Conservation (phyloP, 2,888 invertebrate species). For the Polydrusus pterygomalis region DNA sequence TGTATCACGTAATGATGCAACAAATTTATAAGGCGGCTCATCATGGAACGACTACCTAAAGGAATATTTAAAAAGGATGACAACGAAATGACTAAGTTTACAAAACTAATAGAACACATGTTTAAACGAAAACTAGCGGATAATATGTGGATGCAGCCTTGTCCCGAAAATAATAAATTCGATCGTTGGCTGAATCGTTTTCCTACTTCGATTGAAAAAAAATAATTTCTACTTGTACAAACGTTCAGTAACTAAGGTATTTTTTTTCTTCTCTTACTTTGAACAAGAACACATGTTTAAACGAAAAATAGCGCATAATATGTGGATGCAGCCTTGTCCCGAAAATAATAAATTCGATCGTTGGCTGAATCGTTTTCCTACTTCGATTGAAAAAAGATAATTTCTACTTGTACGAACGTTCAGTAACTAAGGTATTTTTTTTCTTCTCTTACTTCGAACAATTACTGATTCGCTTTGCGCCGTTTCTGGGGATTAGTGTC, state of each 20-base stretch:
- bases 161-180: slow-evolving; percentile 12
- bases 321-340: no score
- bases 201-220: no score
- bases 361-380: not conserved
- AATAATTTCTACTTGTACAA: no score
- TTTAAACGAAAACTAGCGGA: not conserved
- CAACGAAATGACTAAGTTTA: not conserved
- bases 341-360: slow-evolving; percentile 11
- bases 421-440: no score
- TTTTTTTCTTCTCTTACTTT: no score
- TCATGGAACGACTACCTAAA: not conserved
- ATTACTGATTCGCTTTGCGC: no score
- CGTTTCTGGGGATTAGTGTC: no score
- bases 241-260: no score
- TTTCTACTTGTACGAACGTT: no score
- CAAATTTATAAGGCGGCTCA: slow-evolving; percentile 3
- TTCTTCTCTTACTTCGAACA: no score
- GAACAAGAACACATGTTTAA: slow-evolving; percentile 5
- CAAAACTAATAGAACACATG: not conserved
- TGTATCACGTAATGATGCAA: slow-evolving; percentile 8
- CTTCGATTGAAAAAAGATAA: no score
- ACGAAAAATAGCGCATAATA: not conserved
- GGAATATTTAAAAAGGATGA: not conserved
- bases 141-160: slow-evolving; percentile 1
- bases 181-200: not conserved